phyloP scores from a whole-genome alignment of 2,797 vertebrate species.

The Enteromius unitaeniatus region DNA sequence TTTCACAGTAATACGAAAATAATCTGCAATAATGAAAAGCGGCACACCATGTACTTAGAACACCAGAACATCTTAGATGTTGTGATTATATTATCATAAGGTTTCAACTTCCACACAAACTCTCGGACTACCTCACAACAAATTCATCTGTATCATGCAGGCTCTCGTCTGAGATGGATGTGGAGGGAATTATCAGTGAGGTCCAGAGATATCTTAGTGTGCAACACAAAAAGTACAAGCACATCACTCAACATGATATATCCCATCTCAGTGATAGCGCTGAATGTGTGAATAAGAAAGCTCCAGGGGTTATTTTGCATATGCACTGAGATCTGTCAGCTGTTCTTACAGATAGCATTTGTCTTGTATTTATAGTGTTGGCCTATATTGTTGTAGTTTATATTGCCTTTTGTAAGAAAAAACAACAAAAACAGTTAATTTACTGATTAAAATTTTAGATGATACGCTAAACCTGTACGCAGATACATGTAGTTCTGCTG shows the following conservation, averaged over 20 bases:
- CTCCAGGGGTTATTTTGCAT: constrained; percentile 35
- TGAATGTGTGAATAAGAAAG: constrained; percentile 31
- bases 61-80: background rate
- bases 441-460: background rate
- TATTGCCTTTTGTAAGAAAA: background rate
- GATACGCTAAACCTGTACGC: background rate
- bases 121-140: background rate
- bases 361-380: constrained; percentile 34
- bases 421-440: background rate
- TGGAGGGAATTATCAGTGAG: constrained; percentile 35
- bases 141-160: constrained; percentile 28
- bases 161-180: constrained; percentile 30
- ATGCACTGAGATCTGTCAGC: constrained; percentile 27
- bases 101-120: constrained; percentile 6
- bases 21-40: background rate
- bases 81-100: background rate
- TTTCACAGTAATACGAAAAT: constrained; percentile 28
- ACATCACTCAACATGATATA: constrained; percentile 44
- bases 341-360: constrained; percentile 28
- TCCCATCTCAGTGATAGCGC: constrained; percentile 21
- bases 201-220: constrained; percentile 48
- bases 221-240: constrained; percentile 41
- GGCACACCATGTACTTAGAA: background rate
- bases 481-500: background rate
- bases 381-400: constrained; percentile 4